Evolutionary conservation across 2,888 invertebrate genomes (phyloP).

Genomic region (Bibio marci): DNA sequence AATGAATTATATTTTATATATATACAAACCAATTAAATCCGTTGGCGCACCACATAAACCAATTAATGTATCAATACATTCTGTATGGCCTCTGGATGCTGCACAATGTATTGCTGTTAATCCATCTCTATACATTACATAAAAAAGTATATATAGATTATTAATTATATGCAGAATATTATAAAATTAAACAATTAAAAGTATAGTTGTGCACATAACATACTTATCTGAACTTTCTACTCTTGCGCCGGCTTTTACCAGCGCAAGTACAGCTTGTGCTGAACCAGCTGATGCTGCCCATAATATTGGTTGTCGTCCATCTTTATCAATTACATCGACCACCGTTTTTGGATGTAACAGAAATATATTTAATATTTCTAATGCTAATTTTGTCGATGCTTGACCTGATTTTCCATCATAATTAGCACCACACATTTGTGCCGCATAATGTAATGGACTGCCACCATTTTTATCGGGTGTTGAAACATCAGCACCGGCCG

Average conservation of each 20-base stretch:
- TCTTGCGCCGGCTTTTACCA: constrained; percentile 73
- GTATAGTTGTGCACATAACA: no score
- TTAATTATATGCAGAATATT: no score
- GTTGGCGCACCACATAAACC: constrained; percentile 77
- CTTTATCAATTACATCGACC: constrained; percentile 76
- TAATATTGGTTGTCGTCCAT: constrained; percentile 81
- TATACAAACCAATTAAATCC: constrained; percentile 41
- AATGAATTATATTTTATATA: neutral
- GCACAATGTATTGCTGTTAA: constrained; percentile 93
- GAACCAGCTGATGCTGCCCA: constrained; percentile 98
- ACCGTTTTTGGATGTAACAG: constrained; percentile 61
- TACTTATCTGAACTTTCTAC: constrained; percentile 67
- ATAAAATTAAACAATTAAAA: no score
- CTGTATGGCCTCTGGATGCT: constrained; percentile 86
- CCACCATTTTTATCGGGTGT: constrained; percentile 89
- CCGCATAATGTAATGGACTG: constrained; percentile 91
- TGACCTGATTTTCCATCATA: constrained; percentile 35
- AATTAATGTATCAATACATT: constrained; percentile 75
- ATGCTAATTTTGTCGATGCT: constrained; percentile 22
- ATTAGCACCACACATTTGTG: constrained; percentile 85
- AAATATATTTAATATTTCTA: constrained; percentile 57
- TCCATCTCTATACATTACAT: constrained; percentile 52
- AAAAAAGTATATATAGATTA: neutral
- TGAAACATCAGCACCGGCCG: constrained; percentile 72
- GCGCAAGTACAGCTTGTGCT: constrained; percentile 72